Conservation (phyloP, 1,140 invertebrate genomes). For the Aleiodes sp. region DNA sequence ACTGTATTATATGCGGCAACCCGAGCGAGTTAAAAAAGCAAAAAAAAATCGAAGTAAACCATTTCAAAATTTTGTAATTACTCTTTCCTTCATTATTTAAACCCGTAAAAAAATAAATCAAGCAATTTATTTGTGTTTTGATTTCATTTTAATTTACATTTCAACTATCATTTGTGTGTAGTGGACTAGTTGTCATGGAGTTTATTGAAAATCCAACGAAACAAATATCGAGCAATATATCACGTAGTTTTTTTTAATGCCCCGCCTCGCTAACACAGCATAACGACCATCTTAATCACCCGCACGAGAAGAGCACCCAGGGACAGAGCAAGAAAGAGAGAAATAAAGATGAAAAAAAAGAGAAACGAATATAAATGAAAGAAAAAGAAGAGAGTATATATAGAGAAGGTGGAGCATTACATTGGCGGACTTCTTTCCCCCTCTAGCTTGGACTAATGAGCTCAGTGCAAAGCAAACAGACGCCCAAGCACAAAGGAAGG, state of each 20-base stretch:
- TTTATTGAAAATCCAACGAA: conserved; percentile 41
- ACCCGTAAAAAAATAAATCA: too few species aligned
- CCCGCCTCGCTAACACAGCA: conserved; percentile 41
- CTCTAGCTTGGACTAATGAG: conserved; percentile 40
- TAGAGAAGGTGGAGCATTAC: conserved; percentile 12
- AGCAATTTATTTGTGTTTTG: too few species aligned
- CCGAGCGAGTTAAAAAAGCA: neutral
- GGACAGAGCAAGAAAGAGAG: neutral
- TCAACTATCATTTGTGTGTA: neutral
- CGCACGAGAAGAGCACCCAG: conserved; percentile 6
- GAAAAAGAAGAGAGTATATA: neutral
- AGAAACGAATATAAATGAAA: neutral
- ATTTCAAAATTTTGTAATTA: too few species aligned
- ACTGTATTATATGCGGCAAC: neutral
- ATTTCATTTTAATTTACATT: too few species aligned
- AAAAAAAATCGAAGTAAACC: neutral
- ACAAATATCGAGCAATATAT: conserved; percentile 45
- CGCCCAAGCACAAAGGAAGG: conserved; percentile 36
- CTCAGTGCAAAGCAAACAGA: conserved; percentile 48
- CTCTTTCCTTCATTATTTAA: too few species aligned
- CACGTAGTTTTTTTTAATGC: conserved; percentile 38
- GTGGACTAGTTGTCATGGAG: conserved; percentile 1
- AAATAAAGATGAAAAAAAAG: neutral
- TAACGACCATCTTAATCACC: conserved; percentile 50
- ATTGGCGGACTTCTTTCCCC: neutral